These are phyloP conservation scores for Chondrosia reniformis DNA, from an alignment of 37 sponge, comb jelly and placozoan genomes.

Conservation along the genomic window DNA sequence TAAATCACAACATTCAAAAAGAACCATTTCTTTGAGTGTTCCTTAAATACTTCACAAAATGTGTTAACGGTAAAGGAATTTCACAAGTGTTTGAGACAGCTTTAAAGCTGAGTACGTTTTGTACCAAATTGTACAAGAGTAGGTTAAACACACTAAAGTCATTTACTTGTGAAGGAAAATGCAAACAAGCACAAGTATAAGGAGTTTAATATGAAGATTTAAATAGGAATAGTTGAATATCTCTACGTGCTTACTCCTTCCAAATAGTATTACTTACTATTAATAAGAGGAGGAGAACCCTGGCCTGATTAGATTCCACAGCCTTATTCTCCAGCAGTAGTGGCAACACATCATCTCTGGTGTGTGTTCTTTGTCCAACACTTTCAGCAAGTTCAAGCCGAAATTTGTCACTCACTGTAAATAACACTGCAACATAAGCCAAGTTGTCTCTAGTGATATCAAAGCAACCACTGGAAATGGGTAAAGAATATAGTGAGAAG, in stretches of 20 bases:
- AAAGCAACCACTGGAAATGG: constrained; percentile 7
- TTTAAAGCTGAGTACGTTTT: too few relatives aligned
- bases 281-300: not conserved
- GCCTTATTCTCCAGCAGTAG: constrained; percentile 1
- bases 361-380: not conserved
- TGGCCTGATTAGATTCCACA: not conserved
- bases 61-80: too few relatives aligned
- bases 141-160: too few relatives aligned
- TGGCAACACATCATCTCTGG: not conserved
- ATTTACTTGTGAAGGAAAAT: not conserved
- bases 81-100: too few relatives aligned
- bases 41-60: too few relatives aligned
- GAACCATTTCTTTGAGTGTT: too few relatives aligned
- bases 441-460: constrained; percentile 52
- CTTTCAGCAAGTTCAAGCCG: constrained; percentile 31
- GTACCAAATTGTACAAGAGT: too few relatives aligned
- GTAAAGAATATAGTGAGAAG: not conserved
- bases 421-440: constrained; percentile 65
- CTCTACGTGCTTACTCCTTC: too few relatives aligned
- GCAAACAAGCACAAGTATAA: too few relatives aligned
- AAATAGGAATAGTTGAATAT: too few relatives aligned
- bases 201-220: too few relatives aligned
- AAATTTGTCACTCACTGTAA: constrained; percentile 59
- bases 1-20: too few relatives aligned
- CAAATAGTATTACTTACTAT: constrained; percentile 1